Evolutionary conservation across 2,113 vertebrate genomes (phyloP).

Genomic region (Lasiurus borealis): DNA sequence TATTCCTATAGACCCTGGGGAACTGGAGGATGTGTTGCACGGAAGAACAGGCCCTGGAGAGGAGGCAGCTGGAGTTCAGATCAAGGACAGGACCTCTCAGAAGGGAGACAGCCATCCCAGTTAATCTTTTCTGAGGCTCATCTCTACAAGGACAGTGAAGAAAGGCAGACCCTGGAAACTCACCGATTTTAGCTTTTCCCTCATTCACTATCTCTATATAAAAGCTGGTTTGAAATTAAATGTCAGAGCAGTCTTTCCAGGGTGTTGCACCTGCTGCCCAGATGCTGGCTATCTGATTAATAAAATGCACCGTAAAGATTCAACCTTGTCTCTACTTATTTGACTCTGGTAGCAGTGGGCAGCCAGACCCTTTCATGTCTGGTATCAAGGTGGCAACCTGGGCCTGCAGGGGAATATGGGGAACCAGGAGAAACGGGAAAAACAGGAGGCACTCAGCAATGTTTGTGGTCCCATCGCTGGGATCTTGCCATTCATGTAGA

Average conservation of each 20-base stretch:
- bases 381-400: background rate
- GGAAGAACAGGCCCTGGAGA: too few species aligned
- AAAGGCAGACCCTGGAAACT: background rate
- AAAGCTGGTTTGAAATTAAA: too few species aligned
- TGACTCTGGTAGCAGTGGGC: too few species aligned
- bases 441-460: background rate
- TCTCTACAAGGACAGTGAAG: background rate
- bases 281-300: too few species aligned
- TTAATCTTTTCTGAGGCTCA: background rate
- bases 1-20: too few species aligned
- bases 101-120: background rate
- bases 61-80: background rate
- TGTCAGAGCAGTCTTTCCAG: too few species aligned
- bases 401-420: background rate
- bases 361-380: background rate
- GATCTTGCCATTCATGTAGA: background rate
- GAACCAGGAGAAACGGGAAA: background rate
- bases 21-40: too few species aligned
- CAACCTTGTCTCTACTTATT: too few species aligned
- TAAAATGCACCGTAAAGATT: too few species aligned
- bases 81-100: background rate
- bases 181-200: background rate
- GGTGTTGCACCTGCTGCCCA: too few species aligned
- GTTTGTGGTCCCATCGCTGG: accelerated
- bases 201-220: too few species aligned